Evolutionary conservation across 2,888 invertebrate species (phyloP).

Genomic region (Tachina lurida): DNA sequence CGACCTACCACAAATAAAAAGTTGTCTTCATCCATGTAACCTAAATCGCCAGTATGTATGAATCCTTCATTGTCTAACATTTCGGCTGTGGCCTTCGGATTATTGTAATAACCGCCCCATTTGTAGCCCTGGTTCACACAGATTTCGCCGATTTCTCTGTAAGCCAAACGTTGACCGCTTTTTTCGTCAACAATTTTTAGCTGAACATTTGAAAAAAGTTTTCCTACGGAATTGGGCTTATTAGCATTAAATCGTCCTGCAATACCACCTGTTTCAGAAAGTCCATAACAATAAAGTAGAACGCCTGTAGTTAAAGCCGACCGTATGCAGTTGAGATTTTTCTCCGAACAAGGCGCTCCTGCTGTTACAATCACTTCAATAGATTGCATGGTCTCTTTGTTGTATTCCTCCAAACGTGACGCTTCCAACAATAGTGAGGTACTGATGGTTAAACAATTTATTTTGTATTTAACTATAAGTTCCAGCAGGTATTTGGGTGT

Average conservation of each 20-base stretch:
- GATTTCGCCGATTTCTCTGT: constrained; percentile 77
- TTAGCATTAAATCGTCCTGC: constrained; percentile 46
- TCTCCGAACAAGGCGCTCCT: constrained; percentile 74
- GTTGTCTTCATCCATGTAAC: constrained; percentile 78
- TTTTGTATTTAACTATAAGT: constrained; percentile 76
- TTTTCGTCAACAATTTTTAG: constrained; percentile 76
- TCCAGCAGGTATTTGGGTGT: constrained; percentile 74
- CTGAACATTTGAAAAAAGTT: constrained; percentile 70
- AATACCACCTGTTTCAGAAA: constrained; percentile 76
- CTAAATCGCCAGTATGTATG: constrained; percentile 79
- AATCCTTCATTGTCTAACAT: constrained; percentile 76
- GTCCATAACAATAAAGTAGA: constrained; percentile 75
- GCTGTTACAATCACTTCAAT: constrained; percentile 74
- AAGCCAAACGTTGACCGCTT: constrained; percentile 72
- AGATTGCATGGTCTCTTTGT: constrained; percentile 72
- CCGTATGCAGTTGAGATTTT: constrained; percentile 73
- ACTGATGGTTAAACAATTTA: constrained; percentile 74
- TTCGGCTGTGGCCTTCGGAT: constrained; percentile 72
- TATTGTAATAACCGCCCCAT: constrained; percentile 78
- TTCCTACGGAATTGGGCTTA: constrained; percentile 75
- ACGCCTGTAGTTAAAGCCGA: constrained; percentile 73
- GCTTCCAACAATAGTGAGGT: constrained; percentile 75
- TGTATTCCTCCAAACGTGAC: constrained; percentile 72
- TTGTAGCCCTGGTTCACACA: constrained; percentile 68
- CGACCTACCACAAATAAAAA: constrained; percentile 77